These are phyloP conservation scores for Mesitornis unicolor DNA, from an alignment of 2,113 vertebrate species.

Conservation along the genomic window DNA sequence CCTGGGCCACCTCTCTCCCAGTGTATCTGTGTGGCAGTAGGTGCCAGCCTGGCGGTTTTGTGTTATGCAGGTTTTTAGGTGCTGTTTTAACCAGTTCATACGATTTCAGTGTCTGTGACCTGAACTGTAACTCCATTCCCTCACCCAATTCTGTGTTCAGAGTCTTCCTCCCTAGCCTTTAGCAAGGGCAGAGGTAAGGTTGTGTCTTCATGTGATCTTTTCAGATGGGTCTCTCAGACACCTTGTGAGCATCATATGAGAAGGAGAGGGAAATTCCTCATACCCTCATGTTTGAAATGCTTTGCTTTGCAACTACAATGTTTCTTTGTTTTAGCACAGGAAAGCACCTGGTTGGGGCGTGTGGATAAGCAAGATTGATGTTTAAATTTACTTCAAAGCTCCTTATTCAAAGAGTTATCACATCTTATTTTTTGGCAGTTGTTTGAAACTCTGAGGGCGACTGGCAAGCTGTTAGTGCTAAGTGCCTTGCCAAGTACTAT, in stretches of 20 bases:
- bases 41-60: background rate
- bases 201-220: background rate
- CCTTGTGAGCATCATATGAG: background rate
- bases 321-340: background rate
- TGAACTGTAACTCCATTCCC: background rate
- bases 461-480: background rate
- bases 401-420: background rate
- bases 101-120: background rate
- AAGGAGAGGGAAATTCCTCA: background rate
- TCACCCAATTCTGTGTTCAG: background rate
- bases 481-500: background rate
- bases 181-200: background rate
- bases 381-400: background rate
- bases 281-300: background rate
- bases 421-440: slow-evolving; percentile 4
- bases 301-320: background rate
- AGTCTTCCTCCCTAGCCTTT: background rate
- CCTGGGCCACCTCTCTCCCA: background rate
- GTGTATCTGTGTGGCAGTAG: accelerated
- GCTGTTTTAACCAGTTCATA: accelerated
- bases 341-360: background rate
- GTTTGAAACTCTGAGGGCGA: background rate
- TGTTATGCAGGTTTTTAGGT: background rate
- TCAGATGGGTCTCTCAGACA: background rate
- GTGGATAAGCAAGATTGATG: background rate